These are phyloP conservation scores for Oreonectes daqikongensis DNA, from an alignment of 2,797 vertebrate genomes.

Conservation along the genomic window DNA sequence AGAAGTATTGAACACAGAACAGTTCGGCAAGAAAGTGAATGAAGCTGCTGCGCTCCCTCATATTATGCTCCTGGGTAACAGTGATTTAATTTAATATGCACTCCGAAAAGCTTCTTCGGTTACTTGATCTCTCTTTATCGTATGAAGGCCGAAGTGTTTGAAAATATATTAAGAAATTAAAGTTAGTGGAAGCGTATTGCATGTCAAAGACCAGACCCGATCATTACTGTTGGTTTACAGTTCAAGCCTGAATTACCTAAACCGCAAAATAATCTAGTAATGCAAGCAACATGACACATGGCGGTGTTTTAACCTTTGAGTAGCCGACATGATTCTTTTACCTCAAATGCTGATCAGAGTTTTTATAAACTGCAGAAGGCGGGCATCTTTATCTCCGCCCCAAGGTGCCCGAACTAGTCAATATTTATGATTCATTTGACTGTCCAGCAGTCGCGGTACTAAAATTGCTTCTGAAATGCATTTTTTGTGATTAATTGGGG, in stretches of 20 bases:
- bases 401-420: conserved; percentile 5
- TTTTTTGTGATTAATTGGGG: conserved; percentile 60
- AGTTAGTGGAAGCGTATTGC: conserved; percentile 64
- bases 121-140: background rate
- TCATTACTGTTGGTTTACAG: conserved; percentile 48
- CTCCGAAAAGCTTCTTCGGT: conserved; percentile 60
- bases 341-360: background rate
- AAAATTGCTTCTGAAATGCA: conserved; percentile 62
- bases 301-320: background rate
- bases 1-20: conserved; percentile 85
- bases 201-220: conserved; percentile 62
- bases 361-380: background rate
- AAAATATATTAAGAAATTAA: conserved; percentile 22
- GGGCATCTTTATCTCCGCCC: conserved; percentile 2
- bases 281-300: background rate
- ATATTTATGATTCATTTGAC: conserved; percentile 12
- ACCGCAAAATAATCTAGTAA: conserved; percentile 18
- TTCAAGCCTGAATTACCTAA: background rate
- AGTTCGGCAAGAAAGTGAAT: conserved; percentile 64
- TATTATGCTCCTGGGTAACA: conserved; percentile 55
- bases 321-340: conserved; percentile 4
- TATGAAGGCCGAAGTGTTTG: conserved; percentile 65
- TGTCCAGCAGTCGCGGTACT: conserved; percentile 45
- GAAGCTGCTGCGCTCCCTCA: conserved; percentile 77
- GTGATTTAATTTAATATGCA: conserved; percentile 70